Evolutionary conservation across 23 tunicate genomes (phyloP).

Genomic region (Halocynthia roretzi): DNA sequence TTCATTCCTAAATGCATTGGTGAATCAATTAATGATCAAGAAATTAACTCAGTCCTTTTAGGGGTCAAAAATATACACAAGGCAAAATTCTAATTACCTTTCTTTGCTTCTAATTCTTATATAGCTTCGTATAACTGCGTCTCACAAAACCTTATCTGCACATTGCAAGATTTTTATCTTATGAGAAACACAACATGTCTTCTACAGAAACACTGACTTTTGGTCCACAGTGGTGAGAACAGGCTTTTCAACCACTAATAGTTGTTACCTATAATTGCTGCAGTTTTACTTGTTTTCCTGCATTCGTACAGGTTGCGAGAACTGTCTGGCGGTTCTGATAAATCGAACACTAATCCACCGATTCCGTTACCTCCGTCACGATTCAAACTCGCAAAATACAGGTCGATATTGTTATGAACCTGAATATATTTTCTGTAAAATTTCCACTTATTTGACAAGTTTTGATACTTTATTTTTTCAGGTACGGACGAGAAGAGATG

Average conservation of each 20-base stretch:
- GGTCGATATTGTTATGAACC: constrained; percentile 19
- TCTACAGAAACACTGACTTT: constrained; percentile 86
- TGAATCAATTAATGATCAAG: too few species aligned
- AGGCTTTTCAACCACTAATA: neutral
- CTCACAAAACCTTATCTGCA: too few species aligned
- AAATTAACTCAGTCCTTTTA: too few species aligned
- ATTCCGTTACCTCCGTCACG: constrained; percentile 29
- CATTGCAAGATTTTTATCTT: too few species aligned
- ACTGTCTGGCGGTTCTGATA: constrained; percentile 43
- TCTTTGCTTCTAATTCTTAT: too few species aligned
- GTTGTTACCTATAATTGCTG: neutral
- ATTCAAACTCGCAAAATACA: constrained; percentile 75
- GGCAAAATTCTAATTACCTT: too few species aligned
- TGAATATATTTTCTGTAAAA: neutral
- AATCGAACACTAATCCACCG: constrained; percentile 32
- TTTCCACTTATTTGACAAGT: neutral
- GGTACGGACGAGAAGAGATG: constrained; percentile 94
- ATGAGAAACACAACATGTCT: constrained; percentile 26
- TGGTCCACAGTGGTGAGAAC: constrained; percentile 88
- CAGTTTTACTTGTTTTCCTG: neutral
- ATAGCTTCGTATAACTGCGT: too few species aligned
- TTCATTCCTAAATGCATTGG: too few species aligned
- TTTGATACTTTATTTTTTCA: neutral
- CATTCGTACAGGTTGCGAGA: constrained; percentile 57
- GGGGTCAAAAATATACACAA: too few species aligned